Evolutionary conservation across 2,113 vertebrate species (phyloP), one percentile per base, ranked within the genome.

Genomic region (Channa argus): DNA sequence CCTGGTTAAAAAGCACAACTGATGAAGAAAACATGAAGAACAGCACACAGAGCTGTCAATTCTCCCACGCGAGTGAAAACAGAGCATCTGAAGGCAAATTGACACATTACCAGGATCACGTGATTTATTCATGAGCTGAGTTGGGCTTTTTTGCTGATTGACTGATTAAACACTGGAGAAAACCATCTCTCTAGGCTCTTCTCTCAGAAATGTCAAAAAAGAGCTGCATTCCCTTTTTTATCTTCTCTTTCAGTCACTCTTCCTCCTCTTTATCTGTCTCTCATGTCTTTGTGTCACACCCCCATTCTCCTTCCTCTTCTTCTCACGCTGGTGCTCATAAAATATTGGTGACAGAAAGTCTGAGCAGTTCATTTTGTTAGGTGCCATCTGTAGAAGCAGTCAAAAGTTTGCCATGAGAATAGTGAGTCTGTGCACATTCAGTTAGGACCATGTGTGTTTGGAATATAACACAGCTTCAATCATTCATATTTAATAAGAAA

Each of bases 291-390:
- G 15, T 24, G 24, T 24, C 24, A 6, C 13, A 6, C 13, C 15
- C n/a, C 34, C 12, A 6, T 51, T 51, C 50, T n/a, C 51, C 39
- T 38, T 66, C 2, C 49, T n/a, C 36, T 4, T 43, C 41, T 10
- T 65, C 71, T 74, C 44, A 10, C 39, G 50, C 34, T 24, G 60
- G 54, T 60, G 53, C 59, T 60, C n/a, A 58, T 86, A 65, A 83
- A 77, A 83, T 67, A 74, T 70, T 80, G 69, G 70, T 51, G 70
- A 63, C 68, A 61, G 43, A 47, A 45, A 66, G 54, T 77, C 55
- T 62, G 53, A 50, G 8, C 41, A 58, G 52, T 83, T 64, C 60
- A 74, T 83, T 59, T 54, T 49, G 52, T 49, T 63, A 38, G 15
- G 15, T 45, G 7, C 36, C 74, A 68, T 83, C 74, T 83, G 79